phyloP scores from a whole-genome alignment of 2,113 vertebrate species.

The Sus scrofa region T2T-Sscrofa CM000830.6:40851001-40851500 shows the following conservation, averaged over 20 bases:
- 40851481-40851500: too few relatives aligned
- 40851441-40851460: neutral
- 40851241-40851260: neutral
- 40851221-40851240: neutral
- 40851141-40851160: neutral
- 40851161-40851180: constrained; percentile 27
- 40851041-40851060: neutral
- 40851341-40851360: neutral
- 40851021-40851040: constrained; percentile 11
- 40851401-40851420: neutral
- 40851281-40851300: neutral
- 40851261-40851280: neutral
- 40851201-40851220: neutral
- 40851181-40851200: constrained; percentile 7
- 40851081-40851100: constrained; percentile 20
- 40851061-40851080: neutral
- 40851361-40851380: neutral
- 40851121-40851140: neutral
- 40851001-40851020: neutral
- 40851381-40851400: neutral
- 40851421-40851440: constrained; percentile 33
- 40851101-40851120: neutral
- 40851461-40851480: neutral
- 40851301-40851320: constrained; percentile 38
- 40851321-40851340: neutral